A percentile compares a stretch with the other conserved stretches of the same genome.
Conservation (phyloP, 2,797 vertebrate genomes). For the Picus viridis region DNA sequence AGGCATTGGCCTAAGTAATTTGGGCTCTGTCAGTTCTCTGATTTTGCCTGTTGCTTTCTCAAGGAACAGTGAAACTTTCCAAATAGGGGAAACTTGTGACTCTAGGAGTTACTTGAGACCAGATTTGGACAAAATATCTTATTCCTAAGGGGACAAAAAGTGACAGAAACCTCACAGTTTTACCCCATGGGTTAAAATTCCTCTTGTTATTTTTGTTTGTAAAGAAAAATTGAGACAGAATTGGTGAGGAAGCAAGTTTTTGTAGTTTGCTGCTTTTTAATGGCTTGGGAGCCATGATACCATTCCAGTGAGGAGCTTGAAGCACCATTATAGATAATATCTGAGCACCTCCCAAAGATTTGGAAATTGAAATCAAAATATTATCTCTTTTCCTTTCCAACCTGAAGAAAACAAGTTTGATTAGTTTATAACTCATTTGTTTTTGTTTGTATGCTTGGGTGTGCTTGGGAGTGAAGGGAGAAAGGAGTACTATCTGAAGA, state of each 20-base stretch:
- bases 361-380: conserved; percentile 67
- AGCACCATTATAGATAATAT: conserved; percentile 46
- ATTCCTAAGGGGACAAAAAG: conserved; percentile 35
- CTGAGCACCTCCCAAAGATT: conserved; percentile 64
- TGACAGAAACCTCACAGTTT: background rate
- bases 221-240: background rate
- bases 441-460: conserved; percentile 56
- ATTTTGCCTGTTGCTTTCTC: background rate
- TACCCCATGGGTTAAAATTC: background rate
- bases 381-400: conserved; percentile 54
- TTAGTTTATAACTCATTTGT: conserved; percentile 45
- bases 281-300: conserved; percentile 14
- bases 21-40: background rate
- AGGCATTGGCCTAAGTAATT: background rate
- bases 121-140: conserved; percentile 42
- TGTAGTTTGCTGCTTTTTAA: conserved; percentile 3
- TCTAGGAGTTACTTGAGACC: conserved; percentile 2
- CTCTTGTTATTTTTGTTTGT: background rate
- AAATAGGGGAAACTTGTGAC: background rate
- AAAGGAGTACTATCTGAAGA: background rate
- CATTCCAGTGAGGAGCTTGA: background rate
- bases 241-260: background rate
- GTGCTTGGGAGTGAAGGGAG: conserved; percentile 39
- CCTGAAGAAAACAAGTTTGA: conserved; percentile 55
- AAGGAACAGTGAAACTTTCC: background rate